phyloP scores from a whole-genome alignment of 2,888 invertebrate species.

The Cremastinae sp. region DNA sequence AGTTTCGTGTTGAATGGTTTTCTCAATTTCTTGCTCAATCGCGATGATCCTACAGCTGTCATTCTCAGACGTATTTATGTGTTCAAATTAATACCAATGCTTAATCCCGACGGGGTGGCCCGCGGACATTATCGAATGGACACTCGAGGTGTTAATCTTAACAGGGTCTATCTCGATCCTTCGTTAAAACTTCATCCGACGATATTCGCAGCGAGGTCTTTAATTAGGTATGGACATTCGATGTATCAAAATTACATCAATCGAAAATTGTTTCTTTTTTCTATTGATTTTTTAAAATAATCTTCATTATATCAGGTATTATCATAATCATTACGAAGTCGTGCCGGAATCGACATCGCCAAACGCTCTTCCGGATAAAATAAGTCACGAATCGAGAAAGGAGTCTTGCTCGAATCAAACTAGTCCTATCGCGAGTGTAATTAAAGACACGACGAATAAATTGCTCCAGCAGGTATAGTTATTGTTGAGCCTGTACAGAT shows the following conservation, averaged over 20 bases:
- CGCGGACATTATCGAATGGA: constrained; percentile 93
- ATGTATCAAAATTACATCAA: neutral
- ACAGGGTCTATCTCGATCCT: constrained; percentile 92
- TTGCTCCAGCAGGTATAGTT: constrained; percentile 73
- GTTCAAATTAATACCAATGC: constrained; percentile 94
- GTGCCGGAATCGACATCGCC: constrained; percentile 80
- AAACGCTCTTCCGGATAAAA: constrained; percentile 53
- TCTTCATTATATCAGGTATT: constrained; percentile 82
- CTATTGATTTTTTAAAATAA: constrained; percentile 14
- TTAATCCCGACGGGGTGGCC: constrained; percentile 95
- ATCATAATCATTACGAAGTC: constrained; percentile 86
- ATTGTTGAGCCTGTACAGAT: neutral
- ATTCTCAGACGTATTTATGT: constrained; percentile 89
- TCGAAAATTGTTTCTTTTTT: constrained; percentile 61
- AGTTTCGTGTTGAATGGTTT: constrained; percentile 95
- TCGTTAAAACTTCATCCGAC: constrained; percentile 89
- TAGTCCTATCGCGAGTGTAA: constrained; percentile 65
- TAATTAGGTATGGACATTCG: constrained; percentile 83
- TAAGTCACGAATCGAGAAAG: constrained; percentile 63
- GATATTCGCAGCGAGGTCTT: constrained; percentile 90
- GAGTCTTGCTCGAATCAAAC: constrained; percentile 51
- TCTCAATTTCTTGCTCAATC: constrained; percentile 88
- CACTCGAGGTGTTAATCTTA: constrained; percentile 92
- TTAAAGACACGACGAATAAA: constrained; percentile 71
- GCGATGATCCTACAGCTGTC: constrained; percentile 88